These are phyloP conservation scores for Lasiurus borealis DNA, from an alignment of 2,113 vertebrate genomes.

Conservation along the genomic window DNA sequence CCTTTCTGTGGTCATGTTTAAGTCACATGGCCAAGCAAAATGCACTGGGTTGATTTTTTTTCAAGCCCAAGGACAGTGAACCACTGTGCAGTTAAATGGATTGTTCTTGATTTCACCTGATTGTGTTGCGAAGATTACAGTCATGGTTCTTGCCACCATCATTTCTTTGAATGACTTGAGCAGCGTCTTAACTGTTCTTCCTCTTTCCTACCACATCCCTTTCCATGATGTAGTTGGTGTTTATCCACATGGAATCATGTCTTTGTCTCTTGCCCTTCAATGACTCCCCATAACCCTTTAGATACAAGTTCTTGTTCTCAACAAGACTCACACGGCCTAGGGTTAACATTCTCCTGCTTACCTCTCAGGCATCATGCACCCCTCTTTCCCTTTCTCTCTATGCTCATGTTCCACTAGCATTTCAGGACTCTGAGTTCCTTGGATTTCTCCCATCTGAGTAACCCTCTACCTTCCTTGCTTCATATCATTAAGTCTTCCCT, in stretches of 20 bases:
- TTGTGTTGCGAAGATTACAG: conserved; percentile 14
- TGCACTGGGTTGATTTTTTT: conserved; percentile 13
- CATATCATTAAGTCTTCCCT: neutral
- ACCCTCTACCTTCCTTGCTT: neutral
- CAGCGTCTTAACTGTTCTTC: neutral
- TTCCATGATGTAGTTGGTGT: neutral
- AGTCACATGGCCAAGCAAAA: conserved; percentile 16
- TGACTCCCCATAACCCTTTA: neutral
- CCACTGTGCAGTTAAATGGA: conserved; percentile 39
- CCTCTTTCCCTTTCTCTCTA: neutral
- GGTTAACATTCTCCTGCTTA: neutral
- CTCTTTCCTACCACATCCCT: neutral
- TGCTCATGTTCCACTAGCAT: neutral
- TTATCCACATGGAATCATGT: neutral
- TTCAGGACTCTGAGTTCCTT: neutral
- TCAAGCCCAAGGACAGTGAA: conserved; percentile 8
- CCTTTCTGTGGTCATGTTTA: conserved; percentile 5
- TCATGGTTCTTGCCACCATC: neutral
- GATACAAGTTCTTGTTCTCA: neutral
- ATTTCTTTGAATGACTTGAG: neutral
- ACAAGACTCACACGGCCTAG: neutral
- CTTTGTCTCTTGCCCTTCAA: neutral
- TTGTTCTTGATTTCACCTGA: conserved; percentile 29
- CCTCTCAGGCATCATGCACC: neutral
- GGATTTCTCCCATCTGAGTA: neutral